Conservation (phyloP, 2,888 invertebrate genomes). For the Epirrhoe tristata region DNA sequence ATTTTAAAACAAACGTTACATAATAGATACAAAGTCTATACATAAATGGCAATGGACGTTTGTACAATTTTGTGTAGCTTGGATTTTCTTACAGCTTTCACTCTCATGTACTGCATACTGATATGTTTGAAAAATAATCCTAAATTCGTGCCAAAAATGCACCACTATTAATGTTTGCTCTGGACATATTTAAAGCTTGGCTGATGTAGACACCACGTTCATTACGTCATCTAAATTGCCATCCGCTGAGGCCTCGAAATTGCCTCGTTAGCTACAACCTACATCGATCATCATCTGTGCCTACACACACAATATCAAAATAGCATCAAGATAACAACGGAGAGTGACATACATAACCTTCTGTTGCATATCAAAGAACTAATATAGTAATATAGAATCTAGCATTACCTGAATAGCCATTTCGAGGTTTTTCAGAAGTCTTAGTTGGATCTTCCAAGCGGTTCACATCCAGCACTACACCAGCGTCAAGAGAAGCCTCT, state of each 20-base stretch:
- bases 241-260: constrained; percentile 52
- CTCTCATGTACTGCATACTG: not conserved
- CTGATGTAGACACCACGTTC: constrained; percentile 45
- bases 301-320: constrained; percentile 55
- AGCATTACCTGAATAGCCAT: constrained; percentile 71
- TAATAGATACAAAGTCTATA: not conserved
- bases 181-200: constrained; percentile 1
- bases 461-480: constrained; percentile 75
- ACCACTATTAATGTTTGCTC: not conserved
- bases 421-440: constrained; percentile 59
- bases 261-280: constrained; percentile 45
- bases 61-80: not conserved
- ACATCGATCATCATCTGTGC: constrained; percentile 64
- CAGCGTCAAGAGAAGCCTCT: constrained; percentile 73
- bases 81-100: not conserved
- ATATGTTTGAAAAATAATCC: not conserved
- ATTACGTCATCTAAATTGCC: constrained; percentile 53
- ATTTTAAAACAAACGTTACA: not conserved
- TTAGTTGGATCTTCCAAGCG: constrained; percentile 65
- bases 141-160: not conserved
- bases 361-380: not conserved
- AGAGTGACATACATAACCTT: not conserved
- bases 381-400: constrained; percentile 2
- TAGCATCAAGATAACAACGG: constrained; percentile 50
- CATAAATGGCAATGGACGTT: not conserved